Percentiles rank a stretch among this genome's conserved stretches.
Conservation (phyloP, 2,888 invertebrate species). For the Eilema caniola region DNA sequence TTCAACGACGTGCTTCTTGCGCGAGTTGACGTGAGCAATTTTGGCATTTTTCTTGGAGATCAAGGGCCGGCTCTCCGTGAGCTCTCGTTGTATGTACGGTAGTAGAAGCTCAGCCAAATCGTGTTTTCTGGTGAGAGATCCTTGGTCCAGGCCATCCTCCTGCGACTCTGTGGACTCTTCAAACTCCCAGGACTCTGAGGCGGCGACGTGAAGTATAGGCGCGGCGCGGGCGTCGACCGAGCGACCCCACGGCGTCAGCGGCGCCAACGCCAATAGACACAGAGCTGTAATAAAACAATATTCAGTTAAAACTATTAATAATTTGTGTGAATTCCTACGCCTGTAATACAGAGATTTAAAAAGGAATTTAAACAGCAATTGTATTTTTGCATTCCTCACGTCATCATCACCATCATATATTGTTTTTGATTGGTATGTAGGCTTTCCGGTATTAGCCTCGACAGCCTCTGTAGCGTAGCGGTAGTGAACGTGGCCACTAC, state of each 20-base stretch:
- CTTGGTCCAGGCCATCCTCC: constrained; percentile 20
- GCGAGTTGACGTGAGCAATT: constrained; percentile 39
- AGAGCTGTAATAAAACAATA: constrained; percentile 24
- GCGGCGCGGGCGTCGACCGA: constrained; percentile 29
- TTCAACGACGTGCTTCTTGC: constrained; percentile 45
- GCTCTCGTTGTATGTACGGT: constrained; percentile 38
- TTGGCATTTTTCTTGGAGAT: constrained; percentile 39
- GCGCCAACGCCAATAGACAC: constrained; percentile 43
- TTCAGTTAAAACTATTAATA: neutral
- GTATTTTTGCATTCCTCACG: no score
- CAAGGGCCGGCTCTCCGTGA: constrained; percentile 19
- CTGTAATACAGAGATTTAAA: no score
- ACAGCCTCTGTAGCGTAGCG: no score
- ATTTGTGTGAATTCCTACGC: no score
- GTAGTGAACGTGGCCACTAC: no score
- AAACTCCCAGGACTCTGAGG: constrained; percentile 24
- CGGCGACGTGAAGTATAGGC: neutral
- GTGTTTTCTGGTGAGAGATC: constrained; percentile 18
- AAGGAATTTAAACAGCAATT: no score
- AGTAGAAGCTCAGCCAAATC: constrained; percentile 43
- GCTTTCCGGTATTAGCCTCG: no score
- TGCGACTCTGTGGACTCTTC: neutral
- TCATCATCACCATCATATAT: no score
- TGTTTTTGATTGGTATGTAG: no score
- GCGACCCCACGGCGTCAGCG: constrained; percentile 30